Conservation (phyloP, 2,113 vertebrate species). For the Corythornis vintsioides region DNA sequence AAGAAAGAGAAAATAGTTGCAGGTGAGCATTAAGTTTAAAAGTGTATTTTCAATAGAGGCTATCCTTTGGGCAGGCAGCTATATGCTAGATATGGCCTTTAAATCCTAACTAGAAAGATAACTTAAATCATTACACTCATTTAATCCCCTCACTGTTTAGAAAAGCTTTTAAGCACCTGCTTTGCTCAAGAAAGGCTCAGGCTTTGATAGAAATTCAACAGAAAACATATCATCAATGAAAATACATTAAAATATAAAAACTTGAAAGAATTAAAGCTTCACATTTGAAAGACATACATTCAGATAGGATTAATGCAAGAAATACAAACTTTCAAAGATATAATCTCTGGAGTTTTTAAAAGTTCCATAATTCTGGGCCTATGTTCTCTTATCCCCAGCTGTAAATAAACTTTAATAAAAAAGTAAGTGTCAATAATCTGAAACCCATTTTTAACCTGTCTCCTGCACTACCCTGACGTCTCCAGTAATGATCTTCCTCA, state of each 20-base stretch:
- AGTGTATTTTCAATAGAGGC: not conserved
- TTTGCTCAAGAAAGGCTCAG: not conserved
- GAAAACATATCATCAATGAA: slow-evolving; percentile 13
- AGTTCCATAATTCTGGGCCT: slow-evolving; percentile 53
- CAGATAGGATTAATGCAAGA: slow-evolving; percentile 48
- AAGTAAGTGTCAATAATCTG: slow-evolving; percentile 72
- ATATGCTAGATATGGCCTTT: not conserved
- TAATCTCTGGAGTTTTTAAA: slow-evolving; percentile 68
- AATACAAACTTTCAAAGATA: slow-evolving; percentile 66
- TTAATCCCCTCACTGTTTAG: slow-evolving; percentile 22
- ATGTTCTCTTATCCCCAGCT: slow-evolving; percentile 58
- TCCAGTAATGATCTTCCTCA: slow-evolving; percentile 58
- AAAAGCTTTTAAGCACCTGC: not conserved
- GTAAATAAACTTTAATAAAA: slow-evolving; percentile 74
- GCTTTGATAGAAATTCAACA: not conserved
- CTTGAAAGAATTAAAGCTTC: slow-evolving; percentile 47
- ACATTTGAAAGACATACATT: slow-evolving; percentile 41
- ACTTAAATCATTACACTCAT: slow-evolving; percentile 26
- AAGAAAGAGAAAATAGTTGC: not conserved
- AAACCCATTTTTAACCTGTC: slow-evolving; percentile 74
- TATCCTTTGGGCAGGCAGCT: not conserved
- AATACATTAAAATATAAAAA: slow-evolving; percentile 18
- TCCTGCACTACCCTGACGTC: slow-evolving; percentile 60
- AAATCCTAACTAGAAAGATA: slow-evolving; percentile 1
- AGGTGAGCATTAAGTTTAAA: not conserved